A percentile compares a stretch with the other conserved stretches of the same genome.
Evolutionary conservation across 2,797 vertebrate species (phyloP).

Genomic region (Margarornis squamiger): DNA sequence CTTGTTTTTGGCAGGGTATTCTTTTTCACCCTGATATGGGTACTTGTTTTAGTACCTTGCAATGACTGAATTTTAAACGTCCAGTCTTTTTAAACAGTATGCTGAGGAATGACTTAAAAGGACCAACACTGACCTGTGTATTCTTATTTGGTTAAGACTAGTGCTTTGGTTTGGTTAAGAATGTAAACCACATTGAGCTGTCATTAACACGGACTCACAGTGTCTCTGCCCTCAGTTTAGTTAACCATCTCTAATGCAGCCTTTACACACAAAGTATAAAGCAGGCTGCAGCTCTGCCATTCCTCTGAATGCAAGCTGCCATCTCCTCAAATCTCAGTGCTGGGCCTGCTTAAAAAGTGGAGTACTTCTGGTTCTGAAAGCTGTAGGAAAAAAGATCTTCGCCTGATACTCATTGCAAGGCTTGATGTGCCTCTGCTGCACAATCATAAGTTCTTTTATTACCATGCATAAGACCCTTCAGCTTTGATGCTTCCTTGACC

Average conservation of each 20-base stretch:
- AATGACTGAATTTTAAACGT: neutral
- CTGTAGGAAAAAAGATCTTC: neutral
- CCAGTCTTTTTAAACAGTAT: neutral
- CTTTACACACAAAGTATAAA: neutral
- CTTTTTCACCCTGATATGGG: neutral
- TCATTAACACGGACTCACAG: neutral
- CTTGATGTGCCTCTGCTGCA: neutral
- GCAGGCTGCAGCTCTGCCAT: neutral
- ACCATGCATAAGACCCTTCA: neutral
- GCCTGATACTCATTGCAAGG: neutral
- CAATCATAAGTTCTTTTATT: neutral
- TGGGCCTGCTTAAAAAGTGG: neutral
- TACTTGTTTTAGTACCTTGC: neutral
- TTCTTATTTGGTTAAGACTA: neutral
- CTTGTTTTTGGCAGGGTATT: neutral
- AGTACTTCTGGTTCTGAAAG: neutral
- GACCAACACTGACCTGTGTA: neutral
- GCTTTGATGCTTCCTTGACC: neutral
- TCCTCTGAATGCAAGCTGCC: neutral
- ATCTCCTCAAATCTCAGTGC: neutral
- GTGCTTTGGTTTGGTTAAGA: neutral
- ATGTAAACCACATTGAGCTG: neutral
- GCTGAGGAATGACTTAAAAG: neutral
- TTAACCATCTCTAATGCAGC: neutral
- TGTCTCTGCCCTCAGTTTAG: neutral